phyloP scores from a whole-genome alignment of 1,140 invertebrate species.

The Ostrea denselamellosa region DNA sequence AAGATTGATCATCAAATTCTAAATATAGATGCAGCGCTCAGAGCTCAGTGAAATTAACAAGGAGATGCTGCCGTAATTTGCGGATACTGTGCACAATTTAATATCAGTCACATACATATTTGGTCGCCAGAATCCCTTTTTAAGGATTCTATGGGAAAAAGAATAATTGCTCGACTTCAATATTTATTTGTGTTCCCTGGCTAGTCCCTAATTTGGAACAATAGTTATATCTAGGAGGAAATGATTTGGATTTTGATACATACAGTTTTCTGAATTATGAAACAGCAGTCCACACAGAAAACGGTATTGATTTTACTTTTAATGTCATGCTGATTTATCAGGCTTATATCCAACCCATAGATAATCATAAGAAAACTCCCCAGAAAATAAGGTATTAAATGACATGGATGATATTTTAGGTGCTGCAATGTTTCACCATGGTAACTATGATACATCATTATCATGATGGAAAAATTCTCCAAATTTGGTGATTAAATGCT shows the following conservation, averaged over 20 bases:
- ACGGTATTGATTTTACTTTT: slow-evolving; percentile 29
- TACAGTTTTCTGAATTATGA: neutral
- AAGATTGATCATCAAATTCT: slow-evolving; percentile 38
- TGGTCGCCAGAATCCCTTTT: neutral
- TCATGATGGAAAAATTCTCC: neutral
- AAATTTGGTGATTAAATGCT: neutral
- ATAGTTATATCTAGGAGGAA: neutral
- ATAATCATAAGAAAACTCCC: neutral
- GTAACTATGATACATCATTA: neutral
- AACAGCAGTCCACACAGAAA: neutral
- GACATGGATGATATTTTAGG: neutral
- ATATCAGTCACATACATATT: slow-evolving; percentile 15
- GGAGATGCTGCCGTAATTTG: slow-evolving; percentile 20
- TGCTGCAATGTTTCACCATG: neutral
- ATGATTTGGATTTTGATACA: neutral
- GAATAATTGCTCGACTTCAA: neutral
- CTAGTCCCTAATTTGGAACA: neutral
- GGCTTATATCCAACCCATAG: neutral
- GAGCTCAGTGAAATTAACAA: neutral
- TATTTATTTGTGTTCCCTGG: neutral
- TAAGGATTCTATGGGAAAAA: slow-evolving; percentile 16
- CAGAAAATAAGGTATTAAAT: neutral
- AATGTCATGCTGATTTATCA: slow-evolving; percentile 16
- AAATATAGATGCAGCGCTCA: neutral
- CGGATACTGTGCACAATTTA: slow-evolving; percentile 35